A percentile compares a stretch with the other conserved stretches of the same genome.
Conservation (phyloP, 2,113 vertebrate genomes). For the Cyprinus carpio region DNA sequence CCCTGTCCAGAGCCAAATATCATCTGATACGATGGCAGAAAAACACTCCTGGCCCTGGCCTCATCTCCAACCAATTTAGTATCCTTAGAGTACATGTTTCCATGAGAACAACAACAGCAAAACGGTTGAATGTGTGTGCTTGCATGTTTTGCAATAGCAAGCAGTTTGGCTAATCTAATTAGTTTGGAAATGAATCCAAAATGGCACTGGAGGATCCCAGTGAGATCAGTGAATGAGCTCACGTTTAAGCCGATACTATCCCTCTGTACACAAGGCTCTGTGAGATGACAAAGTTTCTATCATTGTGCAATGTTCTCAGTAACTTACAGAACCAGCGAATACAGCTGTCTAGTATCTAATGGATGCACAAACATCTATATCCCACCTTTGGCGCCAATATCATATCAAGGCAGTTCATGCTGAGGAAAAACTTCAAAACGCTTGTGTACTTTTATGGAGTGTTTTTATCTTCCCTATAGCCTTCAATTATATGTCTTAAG, state of each 20-base stretch:
- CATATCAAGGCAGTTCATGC: not conserved
- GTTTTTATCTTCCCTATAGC: not conserved
- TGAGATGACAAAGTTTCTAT: constrained; percentile 31
- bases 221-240: constrained; percentile 21
- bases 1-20: not conserved
- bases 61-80: constrained; percentile 8
- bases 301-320: constrained; percentile 17
- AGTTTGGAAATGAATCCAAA: constrained; percentile 24
- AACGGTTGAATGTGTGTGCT: not conserved
- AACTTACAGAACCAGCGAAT: not conserved
- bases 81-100: not conserved
- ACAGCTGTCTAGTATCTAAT: not conserved
- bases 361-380: not conserved
- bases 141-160: not conserved
- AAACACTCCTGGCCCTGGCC: constrained; percentile 31
- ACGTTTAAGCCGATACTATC: not conserved
- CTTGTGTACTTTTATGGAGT: not conserved
- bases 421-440: not conserved
- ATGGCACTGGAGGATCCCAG: constrained; percentile 7
- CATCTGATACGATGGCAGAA: constrained; percentile 36
- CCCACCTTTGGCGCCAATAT: not conserved
- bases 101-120: constrained; percentile 40
- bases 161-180: constrained; percentile 30
- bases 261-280: constrained; percentile 20
- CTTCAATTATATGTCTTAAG: not conserved